phyloP scores from a whole-genome alignment of 2,113 vertebrate genomes.

The Hypomesus transpacificus region DNA sequence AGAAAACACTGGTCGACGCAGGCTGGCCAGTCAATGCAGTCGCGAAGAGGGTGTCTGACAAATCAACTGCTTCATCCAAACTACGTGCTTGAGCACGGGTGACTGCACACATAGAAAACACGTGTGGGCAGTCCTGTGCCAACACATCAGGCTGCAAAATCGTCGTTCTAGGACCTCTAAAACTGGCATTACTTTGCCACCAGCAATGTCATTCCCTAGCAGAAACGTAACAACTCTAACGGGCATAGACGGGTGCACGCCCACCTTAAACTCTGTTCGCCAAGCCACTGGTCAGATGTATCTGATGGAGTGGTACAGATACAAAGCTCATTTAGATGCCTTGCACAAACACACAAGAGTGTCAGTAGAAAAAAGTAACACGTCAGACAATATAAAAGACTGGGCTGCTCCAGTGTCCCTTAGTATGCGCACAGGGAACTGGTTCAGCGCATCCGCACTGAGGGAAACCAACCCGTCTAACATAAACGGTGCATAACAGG shows the following conservation, averaged over 20 bases:
- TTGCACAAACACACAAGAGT: not conserved
- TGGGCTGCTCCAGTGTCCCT: not conserved
- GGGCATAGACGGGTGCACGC: not conserved
- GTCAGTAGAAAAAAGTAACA: not conserved
- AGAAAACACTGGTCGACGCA: not conserved
- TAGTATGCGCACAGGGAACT: not conserved
- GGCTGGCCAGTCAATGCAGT: not conserved
- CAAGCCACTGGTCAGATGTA: not conserved
- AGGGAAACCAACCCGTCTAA: not conserved
- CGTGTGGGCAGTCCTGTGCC: not conserved
- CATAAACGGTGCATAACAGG: not conserved
- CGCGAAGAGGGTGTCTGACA: not conserved
- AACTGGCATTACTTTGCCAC: constrained; percentile 1
- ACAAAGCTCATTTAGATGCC: constrained; percentile 4
- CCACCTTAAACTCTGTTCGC: not conserved
- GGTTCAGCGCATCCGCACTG: not conserved
- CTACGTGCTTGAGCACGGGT: constrained; percentile 2
- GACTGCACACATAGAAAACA: constrained; percentile 15
- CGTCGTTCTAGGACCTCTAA: not conserved
- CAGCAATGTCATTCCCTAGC: not conserved
- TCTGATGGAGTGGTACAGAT: not conserved
- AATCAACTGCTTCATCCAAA: not conserved
- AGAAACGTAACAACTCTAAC: not conserved
- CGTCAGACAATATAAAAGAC: not conserved
- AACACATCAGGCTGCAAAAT: not conserved